Evolutionary conservation across 2,113 vertebrate genomes (phyloP).

Genomic region (Oncorhynchus mykiss): DNA sequence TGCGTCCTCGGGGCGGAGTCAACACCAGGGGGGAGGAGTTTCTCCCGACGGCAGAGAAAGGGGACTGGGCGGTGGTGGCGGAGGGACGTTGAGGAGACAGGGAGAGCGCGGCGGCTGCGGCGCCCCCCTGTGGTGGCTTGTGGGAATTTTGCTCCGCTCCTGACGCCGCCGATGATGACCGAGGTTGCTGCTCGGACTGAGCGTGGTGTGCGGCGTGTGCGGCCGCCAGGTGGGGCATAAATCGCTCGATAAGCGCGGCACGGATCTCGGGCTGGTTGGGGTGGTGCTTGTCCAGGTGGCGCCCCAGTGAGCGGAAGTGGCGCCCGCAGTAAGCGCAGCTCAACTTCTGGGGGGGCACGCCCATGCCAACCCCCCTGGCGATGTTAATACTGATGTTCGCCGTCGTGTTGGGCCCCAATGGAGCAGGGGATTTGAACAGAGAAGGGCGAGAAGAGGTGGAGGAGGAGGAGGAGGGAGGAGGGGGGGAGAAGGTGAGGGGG

Average conservation of each 20-base stretch:
- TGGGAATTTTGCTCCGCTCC: constrained; percentile 27
- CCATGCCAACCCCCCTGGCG: constrained; percentile 26
- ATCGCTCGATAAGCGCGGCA: constrained; percentile 68
- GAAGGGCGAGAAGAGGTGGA: constrained; percentile 52
- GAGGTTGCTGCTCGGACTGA: constrained; percentile 26
- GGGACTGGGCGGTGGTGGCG: constrained; percentile 45
- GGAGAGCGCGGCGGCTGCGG: constrained; percentile 65
- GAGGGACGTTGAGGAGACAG: constrained; percentile 51
- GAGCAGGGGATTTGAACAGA: constrained; percentile 68
- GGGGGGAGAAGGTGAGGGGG: constrained; percentile 38
- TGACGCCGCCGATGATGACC: constrained; percentile 2
- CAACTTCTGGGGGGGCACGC: constrained; percentile 59
- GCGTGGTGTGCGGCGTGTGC: constrained; percentile 22
- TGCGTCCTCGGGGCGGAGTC: constrained; percentile 64
- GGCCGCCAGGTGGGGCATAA: constrained; percentile 59
- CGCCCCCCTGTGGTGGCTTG: constrained; percentile 4
- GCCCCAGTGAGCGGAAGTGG: constrained; percentile 74
- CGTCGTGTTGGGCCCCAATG: constrained; percentile 35
- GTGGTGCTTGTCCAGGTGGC: constrained; percentile 78
- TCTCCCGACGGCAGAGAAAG: constrained; percentile 42
- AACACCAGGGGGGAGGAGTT: constrained; percentile 45
- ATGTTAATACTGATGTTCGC: constrained; percentile 35
- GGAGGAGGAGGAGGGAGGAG: constrained; percentile 24
- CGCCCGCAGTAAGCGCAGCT: constrained; percentile 76
- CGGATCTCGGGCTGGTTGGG: constrained; percentile 73